Evolutionary conservation across 30 jellyfish, hydroid and myxozoan genomes (phyloP).

Genomic region (Aurelia sp.): DNA sequence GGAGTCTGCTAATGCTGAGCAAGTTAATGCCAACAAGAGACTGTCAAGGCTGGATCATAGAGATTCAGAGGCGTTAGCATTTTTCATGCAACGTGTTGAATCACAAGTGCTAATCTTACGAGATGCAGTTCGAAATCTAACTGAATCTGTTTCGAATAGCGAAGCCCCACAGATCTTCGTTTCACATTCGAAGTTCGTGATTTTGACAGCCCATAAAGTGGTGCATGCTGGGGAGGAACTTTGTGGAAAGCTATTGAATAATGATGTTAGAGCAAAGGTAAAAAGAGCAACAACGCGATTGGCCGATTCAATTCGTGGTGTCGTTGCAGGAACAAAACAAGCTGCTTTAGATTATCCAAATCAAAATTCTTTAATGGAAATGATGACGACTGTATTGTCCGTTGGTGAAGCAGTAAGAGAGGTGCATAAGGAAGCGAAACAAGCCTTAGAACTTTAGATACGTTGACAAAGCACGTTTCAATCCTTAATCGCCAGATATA

Average conservation of each 20-base stretch:
- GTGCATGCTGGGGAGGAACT: slow-evolving; percentile 97
- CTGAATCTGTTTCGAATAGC: slow-evolving; percentile 95
- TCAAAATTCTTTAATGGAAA: slow-evolving; percentile 87
- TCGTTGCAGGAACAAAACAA: slow-evolving; percentile 94
- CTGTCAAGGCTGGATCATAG: slow-evolving; percentile 91
- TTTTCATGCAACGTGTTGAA: slow-evolving; percentile 95
- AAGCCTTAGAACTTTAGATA: slow-evolving; percentile 71
- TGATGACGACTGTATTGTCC: slow-evolving; percentile 91
- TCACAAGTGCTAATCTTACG: slow-evolving; percentile 92
- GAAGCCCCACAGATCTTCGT: slow-evolving; percentile 92
- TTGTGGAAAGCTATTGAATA: slow-evolving; percentile 61
- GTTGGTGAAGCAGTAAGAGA: slow-evolving; percentile 96
- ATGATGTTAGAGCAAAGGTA: slow-evolving; percentile 43
- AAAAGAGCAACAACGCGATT: slow-evolving; percentile 78
- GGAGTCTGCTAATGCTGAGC: slow-evolving; percentile 9
- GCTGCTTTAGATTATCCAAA: slow-evolving; percentile 97
- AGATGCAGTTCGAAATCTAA: slow-evolving; percentile 87
- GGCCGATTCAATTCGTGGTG: slow-evolving; percentile 98
- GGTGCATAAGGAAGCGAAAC: slow-evolving; percentile 87
- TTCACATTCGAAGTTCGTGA: slow-evolving; percentile 93
- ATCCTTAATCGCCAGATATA: not conserved
- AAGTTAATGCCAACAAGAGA: slow-evolving; percentile 5
- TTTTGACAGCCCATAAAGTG: slow-evolving; percentile 97
- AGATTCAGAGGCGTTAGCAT: slow-evolving; percentile 87
- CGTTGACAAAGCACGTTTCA: not conserved